Evolutionary conservation across 2,797 vertebrate genomes (phyloP).

Genomic region (Muscicapa comitata): DNA sequence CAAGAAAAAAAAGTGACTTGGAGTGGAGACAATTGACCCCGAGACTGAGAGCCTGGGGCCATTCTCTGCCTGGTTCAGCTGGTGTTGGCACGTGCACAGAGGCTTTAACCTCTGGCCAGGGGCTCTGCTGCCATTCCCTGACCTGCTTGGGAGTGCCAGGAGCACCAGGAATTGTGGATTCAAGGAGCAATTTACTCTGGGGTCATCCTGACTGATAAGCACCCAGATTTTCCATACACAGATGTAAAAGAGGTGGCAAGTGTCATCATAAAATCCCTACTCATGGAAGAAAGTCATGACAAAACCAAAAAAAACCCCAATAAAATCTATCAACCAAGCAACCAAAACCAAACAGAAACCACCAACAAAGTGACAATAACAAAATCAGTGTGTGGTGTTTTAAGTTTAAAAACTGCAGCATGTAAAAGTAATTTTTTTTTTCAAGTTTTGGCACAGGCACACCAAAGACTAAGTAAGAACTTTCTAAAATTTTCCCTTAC

Average conservation of each 20-base stretch:
- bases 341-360: constrained; percentile 2
- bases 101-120: background rate
- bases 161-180: background rate
- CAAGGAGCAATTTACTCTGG: background rate
- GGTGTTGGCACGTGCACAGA: background rate
- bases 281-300: background rate
- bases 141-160: background rate
- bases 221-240: background rate
- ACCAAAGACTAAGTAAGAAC: background rate
- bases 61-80: constrained; percentile 42
- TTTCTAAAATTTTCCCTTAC: background rate
- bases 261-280: background rate
- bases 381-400: background rate
- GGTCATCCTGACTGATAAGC: background rate
- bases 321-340: background rate
- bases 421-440: background rate
- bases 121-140: background rate
- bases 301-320: background rate
- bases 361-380: background rate
- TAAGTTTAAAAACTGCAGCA: background rate
- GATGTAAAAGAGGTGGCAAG: rapidly evolving
- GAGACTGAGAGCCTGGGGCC: constrained; percentile 5
- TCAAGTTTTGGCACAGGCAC: background rate
- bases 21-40: constrained; percentile 54
- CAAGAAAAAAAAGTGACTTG: constrained; percentile 3